Percentiles rank a stretch among this genome's conserved stretches.
phyloP scores from a whole-genome alignment of 1,140 invertebrate species.

The Leptopilina clavipes region DNA sequence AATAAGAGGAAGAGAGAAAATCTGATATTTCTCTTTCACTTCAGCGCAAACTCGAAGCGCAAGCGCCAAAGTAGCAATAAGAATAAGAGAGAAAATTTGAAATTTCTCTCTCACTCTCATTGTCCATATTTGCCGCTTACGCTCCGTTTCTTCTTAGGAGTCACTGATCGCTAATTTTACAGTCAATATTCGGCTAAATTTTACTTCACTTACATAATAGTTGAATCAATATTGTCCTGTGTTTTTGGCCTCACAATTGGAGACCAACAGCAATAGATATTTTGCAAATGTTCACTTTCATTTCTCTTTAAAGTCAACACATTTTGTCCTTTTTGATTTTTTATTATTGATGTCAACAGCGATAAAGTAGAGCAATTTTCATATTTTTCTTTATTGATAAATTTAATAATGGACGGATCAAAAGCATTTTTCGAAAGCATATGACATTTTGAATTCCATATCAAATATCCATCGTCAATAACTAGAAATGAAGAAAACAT shows the following conservation, averaged over 20 bases:
- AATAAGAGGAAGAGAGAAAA: too few relatives aligned
- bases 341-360: conserved; percentile 71
- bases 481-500: conserved; percentile 48
- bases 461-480: conserved; percentile 77
- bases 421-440: conserved; percentile 82
- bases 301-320: conserved; percentile 59
- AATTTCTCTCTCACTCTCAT: too few relatives aligned
- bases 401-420: conserved; percentile 78
- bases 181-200: not conserved
- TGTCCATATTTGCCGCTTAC: too few relatives aligned
- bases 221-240: conserved; percentile 66
- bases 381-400: conserved; percentile 77
- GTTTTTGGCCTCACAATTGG: conserved; percentile 66
- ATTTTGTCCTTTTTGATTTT: conserved; percentile 62
- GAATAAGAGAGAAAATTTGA: too few relatives aligned
- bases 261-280: conserved; percentile 76
- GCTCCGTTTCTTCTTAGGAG: too few relatives aligned
- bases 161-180: too few relatives aligned
- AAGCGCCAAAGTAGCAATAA: too few relatives aligned
- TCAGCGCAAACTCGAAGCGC: too few relatives aligned
- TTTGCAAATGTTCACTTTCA: conserved; percentile 57
- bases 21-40: too few relatives aligned
- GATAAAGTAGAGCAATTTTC: conserved; percentile 75
- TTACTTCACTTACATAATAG: conserved; percentile 71
- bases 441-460: conserved; percentile 81